phyloP scores from a whole-genome alignment of 2,113 vertebrate species.

The Sigmodon hispidus region DNA sequence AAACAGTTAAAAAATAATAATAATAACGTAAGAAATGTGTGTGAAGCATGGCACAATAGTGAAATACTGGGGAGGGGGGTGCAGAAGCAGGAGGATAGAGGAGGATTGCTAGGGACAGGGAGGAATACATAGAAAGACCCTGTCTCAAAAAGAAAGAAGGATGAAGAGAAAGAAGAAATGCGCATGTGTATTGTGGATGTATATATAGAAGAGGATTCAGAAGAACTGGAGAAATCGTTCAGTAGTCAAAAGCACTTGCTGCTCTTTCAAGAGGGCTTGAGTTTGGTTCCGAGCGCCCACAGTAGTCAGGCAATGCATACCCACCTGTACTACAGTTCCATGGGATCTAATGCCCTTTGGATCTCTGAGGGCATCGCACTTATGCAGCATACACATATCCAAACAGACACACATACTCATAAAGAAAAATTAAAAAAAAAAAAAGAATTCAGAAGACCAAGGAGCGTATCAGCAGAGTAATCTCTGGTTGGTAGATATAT shows the following conservation, averaged over 20 bases:
- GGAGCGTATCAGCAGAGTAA: neutral
- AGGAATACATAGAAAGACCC: neutral
- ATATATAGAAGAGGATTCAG: neutral
- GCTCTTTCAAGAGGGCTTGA: neutral
- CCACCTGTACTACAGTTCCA: neutral
- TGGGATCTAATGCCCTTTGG: neutral
- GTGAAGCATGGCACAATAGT: neutral
- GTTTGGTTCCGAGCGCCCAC: neutral
- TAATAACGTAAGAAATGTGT: neutral
- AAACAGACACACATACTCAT: neutral
- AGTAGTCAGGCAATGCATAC: neutral
- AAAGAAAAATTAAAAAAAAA: neutral
- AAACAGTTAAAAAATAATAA: neutral
- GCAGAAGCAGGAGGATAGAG: neutral
- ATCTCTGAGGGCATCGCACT: neutral
- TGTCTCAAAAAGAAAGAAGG: neutral
- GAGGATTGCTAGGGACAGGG: neutral
- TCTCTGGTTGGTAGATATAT: neutral
- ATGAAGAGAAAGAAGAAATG: neutral
- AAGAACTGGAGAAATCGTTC: neutral
- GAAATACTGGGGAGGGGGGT: neutral
- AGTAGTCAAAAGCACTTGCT: neutral
- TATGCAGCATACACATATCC: neutral
- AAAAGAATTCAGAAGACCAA: constrained; percentile 30
- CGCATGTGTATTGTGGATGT: neutral